Evolutionary conservation across 2,888 invertebrate species (phyloP), one percentile per base, ranked within the genome.

Genomic region (Thereva nobilitata): DNA sequence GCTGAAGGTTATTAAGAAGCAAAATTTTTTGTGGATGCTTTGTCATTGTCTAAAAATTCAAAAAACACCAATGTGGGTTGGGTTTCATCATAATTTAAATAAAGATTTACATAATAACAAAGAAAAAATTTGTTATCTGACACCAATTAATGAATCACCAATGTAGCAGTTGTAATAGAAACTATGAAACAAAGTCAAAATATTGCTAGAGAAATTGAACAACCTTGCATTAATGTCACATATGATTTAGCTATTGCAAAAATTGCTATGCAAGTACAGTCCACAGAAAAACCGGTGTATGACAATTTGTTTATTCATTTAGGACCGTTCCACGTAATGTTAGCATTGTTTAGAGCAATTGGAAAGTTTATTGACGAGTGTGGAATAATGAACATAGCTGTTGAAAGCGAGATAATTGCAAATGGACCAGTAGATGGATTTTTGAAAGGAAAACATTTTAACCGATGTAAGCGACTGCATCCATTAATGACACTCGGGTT

Each of bases 81-180:
- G 42, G 3, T 8, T 42, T 42, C 9, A 42, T 42, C 42, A 42
- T 42, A 2, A 42, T 3, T 42, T 8, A 7, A 42, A 42, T 42
- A 3, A 42, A 42, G 9, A 42, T 8, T 8, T 9, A 71, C 23
- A 12, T 75, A 76, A 72, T 71, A 71, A 71, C 68, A 76, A 61
- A 71, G 70, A 7, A 23, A 23, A 23, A 23, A 23, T 23, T 23
- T 23, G 23, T 23, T 76, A 77, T 71, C 67, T 76, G 4, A 73
- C 75, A 10, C 74, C 74, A n/a, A 75, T 76, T 42, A 77, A 77
- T 68, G 69, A 67, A 52, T 76, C 76, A 54, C 76, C 76, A 10
- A 73, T 59, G 55, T 72, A 68, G 68, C 72, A 5, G 70, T 71
- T 38, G 74, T 76, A 12, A 50, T 71, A 50, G 66, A 74, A 74